Percentiles rank a stretch among this genome's conserved stretches.
Conservation (phyloP, 2,113 vertebrate genomes). For the Pteruthius melanotis region DNA sequence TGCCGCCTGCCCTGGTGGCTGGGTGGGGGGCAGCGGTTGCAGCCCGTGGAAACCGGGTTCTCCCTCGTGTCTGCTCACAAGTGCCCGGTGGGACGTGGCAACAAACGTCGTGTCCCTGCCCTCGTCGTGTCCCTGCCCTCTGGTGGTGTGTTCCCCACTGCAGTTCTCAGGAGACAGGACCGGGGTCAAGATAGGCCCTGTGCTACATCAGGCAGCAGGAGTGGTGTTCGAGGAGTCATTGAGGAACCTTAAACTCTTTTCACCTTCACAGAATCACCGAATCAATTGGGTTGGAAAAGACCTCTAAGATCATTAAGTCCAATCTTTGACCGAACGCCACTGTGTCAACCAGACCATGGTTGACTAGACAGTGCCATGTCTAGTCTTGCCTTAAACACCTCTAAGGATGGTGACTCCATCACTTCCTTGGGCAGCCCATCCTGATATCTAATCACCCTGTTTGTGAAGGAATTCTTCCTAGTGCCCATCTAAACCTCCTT, state of each 20-base stretch:
- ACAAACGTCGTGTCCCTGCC: neutral
- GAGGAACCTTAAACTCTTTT: fast-evolving
- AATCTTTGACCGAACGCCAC: fast-evolving
- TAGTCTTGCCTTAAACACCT: neutral
- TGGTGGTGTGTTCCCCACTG: fast-evolving
- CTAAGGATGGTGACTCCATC: neutral
- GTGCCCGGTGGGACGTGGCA: fast-evolving
- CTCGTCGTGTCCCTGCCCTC: neutral
- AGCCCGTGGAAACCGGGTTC: fast-evolving
- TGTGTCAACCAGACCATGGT: fast-evolving
- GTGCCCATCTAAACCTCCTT: neutral
- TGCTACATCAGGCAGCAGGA: too few relatives aligned
- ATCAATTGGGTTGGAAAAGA: neutral
- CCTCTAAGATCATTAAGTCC: too few relatives aligned
- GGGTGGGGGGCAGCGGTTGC: too few relatives aligned
- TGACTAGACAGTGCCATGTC: neutral
- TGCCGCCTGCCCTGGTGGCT: neutral
- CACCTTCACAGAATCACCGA: neutral
- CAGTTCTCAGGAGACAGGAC: fast-evolving
- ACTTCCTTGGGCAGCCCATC: neutral
- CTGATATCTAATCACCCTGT: neutral
- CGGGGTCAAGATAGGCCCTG: fast-evolving
- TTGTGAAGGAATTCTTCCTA: neutral
- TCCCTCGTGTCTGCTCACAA: neutral
- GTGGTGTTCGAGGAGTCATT: neutral